phyloP scores from a whole-genome alignment of 2,113 vertebrate species.

The Motacilla alba region DNA sequence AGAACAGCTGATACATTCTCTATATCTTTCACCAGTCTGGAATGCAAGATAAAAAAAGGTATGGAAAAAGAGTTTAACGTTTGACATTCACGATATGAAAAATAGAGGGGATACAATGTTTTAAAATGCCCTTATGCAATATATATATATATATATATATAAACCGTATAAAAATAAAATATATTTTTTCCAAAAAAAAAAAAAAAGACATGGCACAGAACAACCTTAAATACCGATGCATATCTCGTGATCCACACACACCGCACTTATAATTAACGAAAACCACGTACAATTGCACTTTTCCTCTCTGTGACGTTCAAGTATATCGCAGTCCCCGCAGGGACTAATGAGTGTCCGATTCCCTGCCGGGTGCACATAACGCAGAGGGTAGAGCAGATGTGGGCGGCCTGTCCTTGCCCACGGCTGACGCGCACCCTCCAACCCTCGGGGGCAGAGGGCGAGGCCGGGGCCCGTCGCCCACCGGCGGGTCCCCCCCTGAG shows the following conservation, averaged over 20 bases:
- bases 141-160: conserved; percentile 52
- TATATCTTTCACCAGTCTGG: conserved; percentile 75
- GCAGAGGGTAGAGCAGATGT: conserved; percentile 61
- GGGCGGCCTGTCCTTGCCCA: not conserved
- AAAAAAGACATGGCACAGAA: conserved; percentile 73
- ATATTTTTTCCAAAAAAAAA: conserved; percentile 74
- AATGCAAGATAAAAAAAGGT: conserved; percentile 57
- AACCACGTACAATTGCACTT: conserved; percentile 88
- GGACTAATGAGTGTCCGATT: conserved; percentile 73
- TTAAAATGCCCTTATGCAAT: conserved; percentile 94
- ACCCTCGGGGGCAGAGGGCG: not conserved
- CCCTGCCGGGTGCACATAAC: conserved; percentile 61
- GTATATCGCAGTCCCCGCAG: conserved; percentile 84
- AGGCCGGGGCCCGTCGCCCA: not conserved
- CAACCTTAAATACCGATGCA: conserved; percentile 88
- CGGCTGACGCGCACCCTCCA: not conserved
- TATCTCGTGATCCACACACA: conserved; percentile 80
- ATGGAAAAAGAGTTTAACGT: conserved; percentile 71
- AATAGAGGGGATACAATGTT: conserved; percentile 77
- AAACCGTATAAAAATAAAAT: conserved; percentile 96
- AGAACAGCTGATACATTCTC: conserved; percentile 81
- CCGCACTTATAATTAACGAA: conserved; percentile 67
- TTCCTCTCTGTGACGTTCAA: conserved; percentile 93
- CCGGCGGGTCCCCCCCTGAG: conserved; percentile 46
- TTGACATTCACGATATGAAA: conserved; percentile 77